A percentile compares a stretch with the other conserved stretches of the same genome.
Evolutionary conservation across 2,113 vertebrate species (phyloP).

Genomic region (Antennarius striatus): DNA sequence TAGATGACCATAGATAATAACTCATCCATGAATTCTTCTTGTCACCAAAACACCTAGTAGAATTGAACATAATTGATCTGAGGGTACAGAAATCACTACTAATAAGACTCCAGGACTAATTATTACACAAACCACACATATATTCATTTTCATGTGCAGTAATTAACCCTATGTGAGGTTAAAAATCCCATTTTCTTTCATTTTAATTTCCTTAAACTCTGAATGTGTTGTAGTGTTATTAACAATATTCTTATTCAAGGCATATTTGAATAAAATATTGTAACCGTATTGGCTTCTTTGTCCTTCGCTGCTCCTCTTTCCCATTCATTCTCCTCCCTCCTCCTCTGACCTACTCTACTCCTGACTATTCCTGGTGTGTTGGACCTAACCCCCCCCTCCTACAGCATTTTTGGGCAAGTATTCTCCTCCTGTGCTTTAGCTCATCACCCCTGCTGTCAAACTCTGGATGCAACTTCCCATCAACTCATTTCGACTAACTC

Average conservation of each 20-base stretch:
- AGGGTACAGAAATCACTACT: no score
- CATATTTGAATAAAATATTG: constrained; percentile 79
- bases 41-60: no score
- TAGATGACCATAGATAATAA: no score
- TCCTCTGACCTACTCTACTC: constrained; percentile 37
- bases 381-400: constrained; percentile 41
- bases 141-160: no score
- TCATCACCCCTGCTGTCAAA: constrained; percentile 6
- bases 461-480: constrained; percentile 35
- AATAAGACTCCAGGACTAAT: no score
- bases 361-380: constrained; percentile 82
- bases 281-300: constrained; percentile 59
- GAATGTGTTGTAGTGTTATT: no score
- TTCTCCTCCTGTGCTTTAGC: constrained; percentile 64
- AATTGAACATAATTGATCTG: no score
- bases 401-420: constrained; percentile 77
- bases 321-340: constrained; percentile 25
- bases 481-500: not conserved
- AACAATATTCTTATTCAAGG: constrained; percentile 76
- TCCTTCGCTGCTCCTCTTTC: constrained; percentile 30
- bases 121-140: no score
- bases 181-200: no score
- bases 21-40: no score
- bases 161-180: no score
- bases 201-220: not conserved